Evolutionary conservation across 2,113 vertebrate species (phyloP).

Genomic region (Ardeotis arabs): DNA sequence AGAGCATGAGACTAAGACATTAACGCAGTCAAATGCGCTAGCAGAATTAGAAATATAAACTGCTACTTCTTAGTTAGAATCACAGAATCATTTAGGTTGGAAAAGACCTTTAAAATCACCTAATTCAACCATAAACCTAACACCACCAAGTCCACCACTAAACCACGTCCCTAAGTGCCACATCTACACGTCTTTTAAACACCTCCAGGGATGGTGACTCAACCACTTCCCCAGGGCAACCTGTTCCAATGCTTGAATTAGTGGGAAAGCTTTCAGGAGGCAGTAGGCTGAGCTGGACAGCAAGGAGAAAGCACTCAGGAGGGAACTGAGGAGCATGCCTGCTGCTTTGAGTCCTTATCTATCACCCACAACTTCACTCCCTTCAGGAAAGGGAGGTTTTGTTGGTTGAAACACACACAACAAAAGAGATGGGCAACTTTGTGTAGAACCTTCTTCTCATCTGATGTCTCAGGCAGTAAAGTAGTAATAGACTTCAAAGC

Average conservation of each 20-base stretch:
- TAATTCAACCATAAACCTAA: no score
- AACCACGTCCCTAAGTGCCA: no score
- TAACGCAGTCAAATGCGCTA: not conserved
- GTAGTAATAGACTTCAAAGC: not conserved
- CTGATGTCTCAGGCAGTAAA: not conserved
- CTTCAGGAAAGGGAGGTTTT: not conserved
- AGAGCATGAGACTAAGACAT: not conserved
- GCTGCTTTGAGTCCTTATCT: not conserved
- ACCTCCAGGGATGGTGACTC: no score
- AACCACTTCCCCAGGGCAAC: no score
- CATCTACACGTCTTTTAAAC: no score
- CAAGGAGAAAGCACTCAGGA: not conserved
- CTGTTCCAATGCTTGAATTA: not conserved
- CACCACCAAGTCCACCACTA: no score
- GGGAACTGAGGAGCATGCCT: not conserved
- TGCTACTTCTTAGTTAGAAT: no score
- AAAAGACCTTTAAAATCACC: no score
- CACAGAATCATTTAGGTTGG: no score
- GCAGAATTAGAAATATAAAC: not conserved
- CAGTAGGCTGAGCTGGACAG: not conserved
- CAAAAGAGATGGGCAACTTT: not conserved
- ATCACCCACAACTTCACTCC: not conserved
- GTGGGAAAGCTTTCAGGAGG: not conserved
- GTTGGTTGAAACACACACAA: not conserved
- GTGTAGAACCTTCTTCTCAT: not conserved